A percentile compares a stretch with the other conserved stretches of the same genome.
Evolutionary conservation across 2,113 vertebrate genomes (phyloP).

Genomic region (Urocynchramus pylzowi): DNA sequence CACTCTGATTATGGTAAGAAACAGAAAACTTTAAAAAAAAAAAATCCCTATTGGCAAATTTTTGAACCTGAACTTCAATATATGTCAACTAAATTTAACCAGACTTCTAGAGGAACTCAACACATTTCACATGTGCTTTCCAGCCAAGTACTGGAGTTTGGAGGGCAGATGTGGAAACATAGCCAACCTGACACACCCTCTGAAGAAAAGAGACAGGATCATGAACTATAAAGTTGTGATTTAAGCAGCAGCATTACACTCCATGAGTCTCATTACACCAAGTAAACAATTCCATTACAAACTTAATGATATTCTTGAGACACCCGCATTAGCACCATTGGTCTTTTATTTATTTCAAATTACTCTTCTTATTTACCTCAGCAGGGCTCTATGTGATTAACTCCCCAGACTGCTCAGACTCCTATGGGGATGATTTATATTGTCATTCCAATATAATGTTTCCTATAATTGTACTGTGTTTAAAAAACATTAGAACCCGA

Average conservation of each 20-base stretch:
- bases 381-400: conserved; percentile 43
- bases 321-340: conserved; percentile 67
- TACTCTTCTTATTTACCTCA: conserved; percentile 74
- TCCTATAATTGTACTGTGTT: conserved; percentile 64
- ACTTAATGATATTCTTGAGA: conserved; percentile 70
- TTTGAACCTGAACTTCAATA: background rate
- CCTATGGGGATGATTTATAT: conserved; percentile 59
- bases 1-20: background rate
- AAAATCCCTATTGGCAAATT: background rate
- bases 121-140: background rate
- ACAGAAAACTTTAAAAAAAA: background rate
- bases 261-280: conserved; percentile 4
- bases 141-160: background rate
- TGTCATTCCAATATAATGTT: conserved; percentile 55
- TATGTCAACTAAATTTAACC: background rate
- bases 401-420: conserved; percentile 37
- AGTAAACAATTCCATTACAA: conserved; percentile 47
- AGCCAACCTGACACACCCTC: background rate
- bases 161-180: conserved; percentile 1
- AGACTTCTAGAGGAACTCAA: background rate
- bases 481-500: conserved; percentile 69
- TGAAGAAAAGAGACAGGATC: background rate
- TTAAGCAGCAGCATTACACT: conserved; percentile 7
- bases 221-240: conserved; percentile 2
- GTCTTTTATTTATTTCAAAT: conserved; percentile 77